Percentiles rank a stretch among this genome's conserved stretches.
These are phyloP conservation scores for Phanerotoma sp. DNA, from an alignment of 2,888 invertebrate species.

Conservation along the genomic window DNA sequence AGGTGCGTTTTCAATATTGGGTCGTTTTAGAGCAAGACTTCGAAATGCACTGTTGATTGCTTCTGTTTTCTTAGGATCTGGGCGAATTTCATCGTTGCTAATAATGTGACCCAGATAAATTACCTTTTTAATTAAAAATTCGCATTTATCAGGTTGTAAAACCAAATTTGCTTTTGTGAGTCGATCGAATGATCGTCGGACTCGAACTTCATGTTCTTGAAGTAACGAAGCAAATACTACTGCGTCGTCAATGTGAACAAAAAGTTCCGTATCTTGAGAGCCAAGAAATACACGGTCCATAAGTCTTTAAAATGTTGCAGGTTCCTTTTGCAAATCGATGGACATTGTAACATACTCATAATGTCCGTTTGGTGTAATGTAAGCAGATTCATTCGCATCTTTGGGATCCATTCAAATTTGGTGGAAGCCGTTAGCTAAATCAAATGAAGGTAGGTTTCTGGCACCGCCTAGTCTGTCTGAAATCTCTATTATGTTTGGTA, in stretches of 20 bases:
- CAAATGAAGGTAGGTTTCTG: constrained; percentile 25
- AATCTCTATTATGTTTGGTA: too few relatives aligned
- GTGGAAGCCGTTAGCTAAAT: constrained; percentile 37
- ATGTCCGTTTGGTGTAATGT: constrained; percentile 29
- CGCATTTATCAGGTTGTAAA: constrained; percentile 18
- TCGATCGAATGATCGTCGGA: constrained; percentile 10
- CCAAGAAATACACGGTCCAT: constrained; percentile 3
- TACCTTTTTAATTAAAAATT: constrained; percentile 14
- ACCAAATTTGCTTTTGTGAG: constrained; percentile 6
- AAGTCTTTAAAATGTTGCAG: background rate
- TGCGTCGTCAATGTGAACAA: constrained; percentile 13
- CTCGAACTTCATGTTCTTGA: constrained; percentile 6
- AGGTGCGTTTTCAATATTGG: background rate
- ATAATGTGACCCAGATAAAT: constrained; percentile 14
- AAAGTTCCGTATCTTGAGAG: background rate
- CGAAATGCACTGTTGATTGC: background rate
- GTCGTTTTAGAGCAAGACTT: background rate
- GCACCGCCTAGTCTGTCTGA: constrained; percentile 21
- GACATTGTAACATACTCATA: constrained; percentile 35
- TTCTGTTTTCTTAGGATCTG: constrained; percentile 5
- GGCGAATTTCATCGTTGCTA: constrained; percentile 1
- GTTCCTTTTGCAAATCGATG: constrained; percentile 23
- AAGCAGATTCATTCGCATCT: constrained; percentile 29
- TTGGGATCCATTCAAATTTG: constrained; percentile 36
- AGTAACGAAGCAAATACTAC: constrained; percentile 5